Percentiles rank a stretch among this genome's conserved stretches.
Conservation (phyloP, 2,113 vertebrate genomes). For the Isichthys henryi region DNA sequence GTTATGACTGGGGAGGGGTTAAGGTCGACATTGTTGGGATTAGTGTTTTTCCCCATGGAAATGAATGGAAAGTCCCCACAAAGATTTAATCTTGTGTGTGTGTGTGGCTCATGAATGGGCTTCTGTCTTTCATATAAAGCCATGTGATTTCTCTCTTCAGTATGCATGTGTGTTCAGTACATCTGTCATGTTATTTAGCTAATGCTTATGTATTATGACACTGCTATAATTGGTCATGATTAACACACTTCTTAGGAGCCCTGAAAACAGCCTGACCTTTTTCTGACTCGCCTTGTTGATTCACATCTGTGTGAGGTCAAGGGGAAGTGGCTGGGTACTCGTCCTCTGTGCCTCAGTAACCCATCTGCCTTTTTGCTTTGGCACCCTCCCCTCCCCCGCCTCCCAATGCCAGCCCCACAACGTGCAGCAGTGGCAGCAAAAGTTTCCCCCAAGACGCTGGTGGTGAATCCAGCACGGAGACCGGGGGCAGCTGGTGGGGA, state of each 20-base stretch:
- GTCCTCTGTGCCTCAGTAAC: not conserved
- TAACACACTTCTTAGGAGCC: not conserved
- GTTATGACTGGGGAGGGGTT: no score
- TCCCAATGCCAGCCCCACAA: conserved; percentile 52
- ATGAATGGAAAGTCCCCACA: no score
- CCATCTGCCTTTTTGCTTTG: not conserved
- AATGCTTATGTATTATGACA: not conserved
- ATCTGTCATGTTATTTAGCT: not conserved
- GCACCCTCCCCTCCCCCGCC: not conserved
- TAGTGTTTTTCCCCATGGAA: no score
- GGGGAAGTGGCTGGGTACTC: not conserved
- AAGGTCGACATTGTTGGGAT: no score
- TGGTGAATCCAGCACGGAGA: conserved; percentile 50
- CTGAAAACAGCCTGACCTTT: not conserved
- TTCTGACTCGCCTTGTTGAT: not conserved
- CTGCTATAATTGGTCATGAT: not conserved
- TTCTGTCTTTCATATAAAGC: not conserved
- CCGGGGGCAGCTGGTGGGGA: conserved; percentile 45
- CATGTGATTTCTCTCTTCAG: not conserved
- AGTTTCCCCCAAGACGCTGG: conserved; percentile 54
- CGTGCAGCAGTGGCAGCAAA: conserved; percentile 62
- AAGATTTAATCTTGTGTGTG: not conserved
- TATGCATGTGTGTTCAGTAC: not conserved
- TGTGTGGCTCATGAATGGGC: not conserved
- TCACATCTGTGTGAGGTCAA: not conserved